Percentiles rank a stretch among this genome's conserved stretches.
phyloP scores from a whole-genome alignment of 2,113 vertebrate species.

The Rhabdomys dilectus region DNA sequence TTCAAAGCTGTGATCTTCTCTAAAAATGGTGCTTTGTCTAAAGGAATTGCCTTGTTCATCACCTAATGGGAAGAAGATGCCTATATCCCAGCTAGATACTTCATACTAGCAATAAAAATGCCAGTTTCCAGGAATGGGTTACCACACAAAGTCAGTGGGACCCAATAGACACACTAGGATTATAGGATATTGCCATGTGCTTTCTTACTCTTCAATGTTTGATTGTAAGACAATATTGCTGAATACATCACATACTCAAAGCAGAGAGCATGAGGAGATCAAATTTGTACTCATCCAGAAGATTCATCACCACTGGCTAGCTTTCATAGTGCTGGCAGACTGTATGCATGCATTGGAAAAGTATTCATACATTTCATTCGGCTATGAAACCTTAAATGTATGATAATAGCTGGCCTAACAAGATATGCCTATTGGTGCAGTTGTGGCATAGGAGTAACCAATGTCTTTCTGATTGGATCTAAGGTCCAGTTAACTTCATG shows the following conservation, averaged over 20 bases:
- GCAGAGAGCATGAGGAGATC: background rate
- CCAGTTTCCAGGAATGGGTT: background rate
- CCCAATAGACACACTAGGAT: background rate
- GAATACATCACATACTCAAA: background rate
- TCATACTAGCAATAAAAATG: background rate
- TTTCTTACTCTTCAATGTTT: background rate
- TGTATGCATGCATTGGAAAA: background rate
- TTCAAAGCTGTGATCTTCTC: background rate
- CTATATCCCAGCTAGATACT: background rate
- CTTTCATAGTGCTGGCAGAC: background rate
- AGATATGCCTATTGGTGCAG: background rate
- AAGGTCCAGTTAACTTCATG: background rate
- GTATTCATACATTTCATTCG: background rate
- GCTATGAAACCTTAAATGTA: background rate
- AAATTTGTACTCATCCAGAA: background rate
- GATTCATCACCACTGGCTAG: background rate
- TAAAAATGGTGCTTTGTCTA: background rate
- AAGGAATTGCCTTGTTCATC: background rate
- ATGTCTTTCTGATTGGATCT: background rate
- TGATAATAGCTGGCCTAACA: background rate
- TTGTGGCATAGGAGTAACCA: background rate
- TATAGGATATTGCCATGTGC: background rate
- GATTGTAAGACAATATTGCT: background rate
- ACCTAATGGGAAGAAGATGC: background rate
- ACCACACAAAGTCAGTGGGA: background rate